Percentiles rank a stretch among this genome's conserved stretches.
phyloP scores from a whole-genome alignment of 2,797 vertebrate species.

The Muraenolepis orangiensis region DNA sequence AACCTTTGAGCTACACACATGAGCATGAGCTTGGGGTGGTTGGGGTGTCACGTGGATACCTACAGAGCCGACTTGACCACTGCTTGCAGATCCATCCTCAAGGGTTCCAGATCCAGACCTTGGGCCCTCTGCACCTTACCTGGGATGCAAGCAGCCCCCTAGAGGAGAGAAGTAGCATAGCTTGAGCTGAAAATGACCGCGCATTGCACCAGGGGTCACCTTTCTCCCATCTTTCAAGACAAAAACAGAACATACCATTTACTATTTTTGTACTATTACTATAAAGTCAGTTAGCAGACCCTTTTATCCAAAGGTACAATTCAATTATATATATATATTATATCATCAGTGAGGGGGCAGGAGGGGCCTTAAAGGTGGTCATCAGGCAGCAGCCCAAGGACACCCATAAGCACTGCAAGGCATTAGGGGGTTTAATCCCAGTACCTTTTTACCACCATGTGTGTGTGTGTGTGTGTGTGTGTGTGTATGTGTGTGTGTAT shows the following conservation, averaged over 20 bases:
- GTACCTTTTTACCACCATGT: neutral
- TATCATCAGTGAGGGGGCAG: too few species aligned
- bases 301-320: too few species aligned
- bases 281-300: neutral
- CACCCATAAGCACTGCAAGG: too few species aligned
- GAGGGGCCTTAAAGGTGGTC: constrained; percentile 57
- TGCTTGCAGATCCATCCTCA: constrained; percentile 78
- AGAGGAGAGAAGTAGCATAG: neutral
- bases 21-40: neutral
- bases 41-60: constrained; percentile 50
- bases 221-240: neutral
- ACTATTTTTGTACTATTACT: neutral
- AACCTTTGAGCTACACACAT: neutral
- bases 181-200: neutral
- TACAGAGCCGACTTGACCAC: constrained; percentile 77
- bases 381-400: constrained; percentile 61
- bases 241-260: neutral
- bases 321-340: too few species aligned
- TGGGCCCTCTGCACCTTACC: constrained; percentile 74
- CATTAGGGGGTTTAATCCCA: neutral
- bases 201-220: neutral
- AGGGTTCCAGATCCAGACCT: constrained; percentile 69
- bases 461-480: neutral
- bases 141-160: constrained; percentile 56
- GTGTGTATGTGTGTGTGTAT: neutral